Base-by-base conservation (phyloP, 1,140 invertebrate species). In the Apocrypta bakeri region DNA sequence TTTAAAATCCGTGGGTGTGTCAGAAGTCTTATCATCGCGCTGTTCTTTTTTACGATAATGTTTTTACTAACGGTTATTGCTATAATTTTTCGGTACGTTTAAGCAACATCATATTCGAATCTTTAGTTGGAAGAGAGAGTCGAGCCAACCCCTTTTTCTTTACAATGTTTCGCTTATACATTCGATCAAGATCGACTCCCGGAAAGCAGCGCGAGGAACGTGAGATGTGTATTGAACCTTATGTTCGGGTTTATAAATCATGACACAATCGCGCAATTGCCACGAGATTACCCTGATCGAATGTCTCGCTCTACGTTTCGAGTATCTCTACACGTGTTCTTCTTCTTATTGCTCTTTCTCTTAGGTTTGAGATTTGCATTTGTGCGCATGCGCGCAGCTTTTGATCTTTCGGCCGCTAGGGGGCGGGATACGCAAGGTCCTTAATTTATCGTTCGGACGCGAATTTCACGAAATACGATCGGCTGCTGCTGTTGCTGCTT, bases 361-460 rank as follows among this genome's bases (percentile, higher is more conserved):
- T 37, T 40, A 17, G 11, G 0, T 17, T 6, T 33, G 25, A 24
- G 71, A 74, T 73, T 74, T 73, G 69, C 71, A 80, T 73, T 12
- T 33, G 8, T 2, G 29, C n/a, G 61, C n/a, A 1, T 27, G 2
- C 64, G 33, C 24, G 37, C 73, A 48, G 42, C n/a, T 42, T 56
- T 61, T n/a, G 71, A 42, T 37, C 8, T 42, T 40, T 77, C 42
- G 61, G 27, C 25, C 29, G 72, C n/a, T 12, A 1, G 14, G 12
- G 37, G 21, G 48, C 17, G 37, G 24, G 71, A 8, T 6, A 0
- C 48, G 48, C 21, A 21, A 3, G 33, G 8, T 2, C 31, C 29
- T 61, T 14, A 33, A 75, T 75, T 75, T 61, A 75, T 76, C 25
- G 31, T 29, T 31, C 42, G 27, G 74, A 42, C 73, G 73, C 74